Conservation (phyloP, 2,113 vertebrate species). For the Grammomys dolichurus region DNA sequence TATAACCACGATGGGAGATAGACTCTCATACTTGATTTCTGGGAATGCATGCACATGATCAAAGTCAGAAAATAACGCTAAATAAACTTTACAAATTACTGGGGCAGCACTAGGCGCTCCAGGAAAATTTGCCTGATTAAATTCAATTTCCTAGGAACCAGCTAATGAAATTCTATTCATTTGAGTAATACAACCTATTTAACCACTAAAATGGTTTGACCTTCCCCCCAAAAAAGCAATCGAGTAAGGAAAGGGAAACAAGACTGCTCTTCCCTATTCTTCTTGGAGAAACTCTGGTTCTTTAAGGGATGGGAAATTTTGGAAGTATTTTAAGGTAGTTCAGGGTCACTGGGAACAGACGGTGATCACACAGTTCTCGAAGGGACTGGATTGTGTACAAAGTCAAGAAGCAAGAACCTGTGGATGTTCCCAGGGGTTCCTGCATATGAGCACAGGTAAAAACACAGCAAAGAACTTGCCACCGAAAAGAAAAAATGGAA, state of each 20-base stretch:
- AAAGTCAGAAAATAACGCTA: constrained; percentile 38
- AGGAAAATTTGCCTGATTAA: background rate
- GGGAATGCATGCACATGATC: background rate
- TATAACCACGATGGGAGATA: background rate
- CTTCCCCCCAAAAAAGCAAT: background rate
- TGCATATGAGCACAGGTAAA: background rate
- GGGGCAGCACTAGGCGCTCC: background rate
- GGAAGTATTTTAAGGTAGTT: background rate
- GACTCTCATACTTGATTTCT: background rate
- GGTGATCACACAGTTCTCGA: background rate
- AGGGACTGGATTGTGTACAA: background rate
- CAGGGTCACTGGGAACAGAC: background rate
- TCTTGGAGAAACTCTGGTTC: background rate
- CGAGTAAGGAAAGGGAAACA: background rate
- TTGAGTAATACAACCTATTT: constrained; percentile 35
- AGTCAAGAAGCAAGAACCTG: background rate
- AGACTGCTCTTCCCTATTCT: accelerated
- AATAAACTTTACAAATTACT: background rate
- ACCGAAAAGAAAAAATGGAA: accelerated
- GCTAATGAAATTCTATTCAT: constrained; percentile 49
- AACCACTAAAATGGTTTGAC: background rate
- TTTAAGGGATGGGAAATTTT: background rate
- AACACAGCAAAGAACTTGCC: background rate
- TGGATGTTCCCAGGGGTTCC: background rate
- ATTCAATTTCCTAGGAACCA: constrained; percentile 15